Evolutionary conservation across 2,888 invertebrate genomes (phyloP), one percentile per base, ranked within the genome.

Genomic region (Apodemia duryi): DNA sequence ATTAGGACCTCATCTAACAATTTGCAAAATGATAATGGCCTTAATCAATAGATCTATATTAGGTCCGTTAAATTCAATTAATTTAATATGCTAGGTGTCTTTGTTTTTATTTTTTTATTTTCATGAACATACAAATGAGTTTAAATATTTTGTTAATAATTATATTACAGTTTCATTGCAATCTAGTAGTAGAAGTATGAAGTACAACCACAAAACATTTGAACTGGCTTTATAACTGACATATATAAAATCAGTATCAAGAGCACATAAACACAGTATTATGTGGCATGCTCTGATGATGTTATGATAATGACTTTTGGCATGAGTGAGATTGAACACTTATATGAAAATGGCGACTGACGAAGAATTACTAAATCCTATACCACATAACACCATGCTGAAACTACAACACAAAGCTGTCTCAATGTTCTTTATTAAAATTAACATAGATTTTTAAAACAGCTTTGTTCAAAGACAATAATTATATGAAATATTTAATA

Each of bases 311-410:
- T 70, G 69, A 71, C 70, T 61, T 63, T 73, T 71, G 70, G 70
- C 68, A 67, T 68, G 70, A 72, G 69, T 73, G 68, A 70, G 68
- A 73, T 73, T 65, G 63, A 57, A 64, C 46, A 61, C 52, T 52
- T 35, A 49, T 11, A 62, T 63, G 32, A 67, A 28, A 64, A 68
- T 69, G 63, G 28, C 35, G 54, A 28, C 51, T 28, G 61, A 49
- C 60, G 60, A 28, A 43, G 43, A 32, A n/a, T 60, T 11, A 60
- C 21, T n/a, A 32, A 65, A 49, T 76, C 72, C 74, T 78, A 78
- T 77, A 86, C 91, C 91, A 91, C 91, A 90, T 91, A 91, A 91
- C 87, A 91, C 91, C 89, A 91, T 90, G 90, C 90, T 82, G 65
- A 65, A 64, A 63, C 63, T 63, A 65, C 43, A 52, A 54, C 52